phyloP scores from a whole-genome alignment of 2,888 invertebrate genomes.

The Hyles lineata region DNA sequence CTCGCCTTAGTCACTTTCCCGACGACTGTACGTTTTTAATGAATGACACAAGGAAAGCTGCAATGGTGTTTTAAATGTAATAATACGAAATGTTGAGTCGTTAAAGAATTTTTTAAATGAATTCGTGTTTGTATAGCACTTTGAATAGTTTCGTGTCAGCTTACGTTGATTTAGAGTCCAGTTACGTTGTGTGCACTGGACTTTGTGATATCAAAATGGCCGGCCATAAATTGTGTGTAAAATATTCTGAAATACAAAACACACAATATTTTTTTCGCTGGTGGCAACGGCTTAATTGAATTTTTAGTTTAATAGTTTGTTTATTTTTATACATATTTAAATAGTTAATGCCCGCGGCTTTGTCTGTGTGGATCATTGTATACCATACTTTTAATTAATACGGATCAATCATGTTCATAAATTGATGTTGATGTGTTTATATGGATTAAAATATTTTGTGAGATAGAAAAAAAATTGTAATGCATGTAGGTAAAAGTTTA shows the following conservation, averaged over 20 bases:
- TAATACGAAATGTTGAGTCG: constrained; percentile 18
- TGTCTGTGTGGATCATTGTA: too few species aligned
- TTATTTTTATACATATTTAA: background rate
- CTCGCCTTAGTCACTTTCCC: background rate
- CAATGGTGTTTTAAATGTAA: constrained; percentile 20
- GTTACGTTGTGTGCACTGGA: constrained; percentile 15
- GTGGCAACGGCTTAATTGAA: background rate
- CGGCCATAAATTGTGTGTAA: constrained; percentile 10
- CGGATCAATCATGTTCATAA: too few species aligned
- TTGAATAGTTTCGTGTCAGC: constrained; percentile 17
- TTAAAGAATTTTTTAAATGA: constrained; percentile 17
- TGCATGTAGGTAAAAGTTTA: too few species aligned
- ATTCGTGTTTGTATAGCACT: constrained; percentile 24
- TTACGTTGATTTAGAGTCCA: constrained; percentile 19
- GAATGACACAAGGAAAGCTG: constrained; percentile 12
- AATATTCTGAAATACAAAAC: background rate
- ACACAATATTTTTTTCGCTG: background rate
- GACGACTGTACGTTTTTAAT: constrained; percentile 20
- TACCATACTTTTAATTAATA: too few species aligned
- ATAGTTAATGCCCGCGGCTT: too few species aligned
- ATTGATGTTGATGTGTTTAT: too few species aligned
- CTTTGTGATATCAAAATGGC: constrained; percentile 16
- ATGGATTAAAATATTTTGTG: too few species aligned
- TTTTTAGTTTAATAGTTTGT: background rate
- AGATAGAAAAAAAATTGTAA: too few species aligned